Percentiles rank a stretch among this genome's conserved stretches.
Evolutionary conservation across 2,797 vertebrate species (phyloP).

Genomic region (Hippocampus kuda): DNA sequence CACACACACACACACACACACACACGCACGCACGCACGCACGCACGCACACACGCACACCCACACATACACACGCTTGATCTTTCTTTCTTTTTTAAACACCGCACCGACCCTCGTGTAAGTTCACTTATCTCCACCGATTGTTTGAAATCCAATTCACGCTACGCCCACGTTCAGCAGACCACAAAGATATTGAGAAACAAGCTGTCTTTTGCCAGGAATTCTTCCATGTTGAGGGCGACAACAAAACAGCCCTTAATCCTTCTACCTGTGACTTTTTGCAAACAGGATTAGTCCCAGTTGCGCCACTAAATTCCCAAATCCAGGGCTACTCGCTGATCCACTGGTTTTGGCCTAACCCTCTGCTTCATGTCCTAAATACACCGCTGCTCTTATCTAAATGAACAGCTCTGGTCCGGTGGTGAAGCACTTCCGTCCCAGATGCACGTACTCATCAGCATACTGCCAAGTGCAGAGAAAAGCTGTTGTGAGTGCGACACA

Average conservation of each 20-base stretch:
- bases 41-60: no score
- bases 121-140: constrained; percentile 35
- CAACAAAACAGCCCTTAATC: constrained; percentile 56
- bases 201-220: constrained; percentile 26
- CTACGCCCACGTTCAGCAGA: constrained; percentile 21
- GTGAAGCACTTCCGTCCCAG: constrained; percentile 26
- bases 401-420: constrained; percentile 54
- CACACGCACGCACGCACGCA: no score
- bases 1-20: no score
- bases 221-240: constrained; percentile 42
- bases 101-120: not conserved
- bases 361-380: constrained; percentile 55
- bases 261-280: constrained; percentile 65
- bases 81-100: constrained; percentile 1
- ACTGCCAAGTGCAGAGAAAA: constrained; percentile 21
- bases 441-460: constrained; percentile 13
- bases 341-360: constrained; percentile 30
- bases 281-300: constrained; percentile 66
- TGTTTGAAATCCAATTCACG: constrained; percentile 35
- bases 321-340: constrained; percentile 45
- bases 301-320: constrained; percentile 52
- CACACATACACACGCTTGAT: not conserved
- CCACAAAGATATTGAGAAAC: constrained; percentile 25
- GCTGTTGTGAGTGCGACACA: constrained; percentile 16
- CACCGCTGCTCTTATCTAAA: constrained; percentile 62